These are phyloP conservation scores for Zaprionus camerounensis DNA, from an alignment of 1,140 invertebrate genomes.

Conservation along the genomic window DNA sequence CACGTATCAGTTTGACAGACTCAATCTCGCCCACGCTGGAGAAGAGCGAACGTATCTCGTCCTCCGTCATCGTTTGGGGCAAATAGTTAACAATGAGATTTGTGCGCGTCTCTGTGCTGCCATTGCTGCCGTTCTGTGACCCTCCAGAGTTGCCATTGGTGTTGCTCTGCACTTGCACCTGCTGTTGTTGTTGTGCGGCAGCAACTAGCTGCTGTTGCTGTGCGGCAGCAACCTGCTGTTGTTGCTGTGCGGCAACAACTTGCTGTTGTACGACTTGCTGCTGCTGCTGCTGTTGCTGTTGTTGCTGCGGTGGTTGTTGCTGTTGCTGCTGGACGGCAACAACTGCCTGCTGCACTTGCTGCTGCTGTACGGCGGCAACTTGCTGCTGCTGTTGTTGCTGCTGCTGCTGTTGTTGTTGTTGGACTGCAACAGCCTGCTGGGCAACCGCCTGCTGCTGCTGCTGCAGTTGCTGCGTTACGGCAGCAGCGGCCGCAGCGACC, in stretches of 20 bases:
- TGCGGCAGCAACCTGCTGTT: slow-evolving; percentile 40
- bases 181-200: slow-evolving; percentile 31
- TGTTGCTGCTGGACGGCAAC: slow-evolving; percentile 76
- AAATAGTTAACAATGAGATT: slow-evolving; percentile 97
- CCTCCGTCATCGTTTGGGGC: slow-evolving; percentile 96
- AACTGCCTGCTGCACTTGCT: slow-evolving; percentile 68
- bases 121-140: slow-evolving; percentile 77
- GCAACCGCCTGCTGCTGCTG: slow-evolving; percentile 66
- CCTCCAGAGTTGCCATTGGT: slow-evolving; percentile 67
- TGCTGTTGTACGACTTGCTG: slow-evolving; percentile 21
- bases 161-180: slow-evolving; percentile 52
- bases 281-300: slow-evolving; percentile 50
- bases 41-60: slow-evolving; percentile 94
- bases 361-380: slow-evolving; percentile 19
- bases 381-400: slow-evolving; percentile 42
- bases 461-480: slow-evolving; percentile 76
- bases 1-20: slow-evolving; percentile 95
- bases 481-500: slow-evolving; percentile 86
- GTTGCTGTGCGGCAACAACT: slow-evolving; percentile 35
- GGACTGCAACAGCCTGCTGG: slow-evolving; percentile 47
- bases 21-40: slow-evolving; percentile 94
- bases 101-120: slow-evolving; percentile 85
- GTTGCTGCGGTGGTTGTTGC: slow-evolving; percentile 54
- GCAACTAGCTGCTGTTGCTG: slow-evolving; percentile 28
- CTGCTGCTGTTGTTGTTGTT: slow-evolving; percentile 55